phyloP scores from a whole-genome alignment of 2,888 invertebrate genomes.

The Uloborus plumipes region DNA sequence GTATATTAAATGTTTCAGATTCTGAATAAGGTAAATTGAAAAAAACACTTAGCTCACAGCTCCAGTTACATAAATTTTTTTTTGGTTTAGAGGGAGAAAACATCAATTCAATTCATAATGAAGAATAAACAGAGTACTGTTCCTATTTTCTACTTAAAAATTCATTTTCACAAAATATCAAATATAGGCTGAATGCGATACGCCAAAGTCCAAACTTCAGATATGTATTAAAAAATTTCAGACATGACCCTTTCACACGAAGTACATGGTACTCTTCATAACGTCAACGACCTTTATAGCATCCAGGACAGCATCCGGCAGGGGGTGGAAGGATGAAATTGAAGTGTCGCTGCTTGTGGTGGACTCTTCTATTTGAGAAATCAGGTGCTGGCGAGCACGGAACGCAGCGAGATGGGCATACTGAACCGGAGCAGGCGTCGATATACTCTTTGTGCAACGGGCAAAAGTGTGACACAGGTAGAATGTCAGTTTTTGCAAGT shows the following conservation, averaged over 20 bases:
- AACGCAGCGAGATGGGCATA: slow-evolving; percentile 67
- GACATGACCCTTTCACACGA: slow-evolving; percentile 24
- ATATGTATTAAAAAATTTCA: too few species aligned
- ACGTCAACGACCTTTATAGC: slow-evolving; percentile 43
- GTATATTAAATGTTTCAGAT: too few species aligned
- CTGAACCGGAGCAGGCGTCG: slow-evolving; percentile 69
- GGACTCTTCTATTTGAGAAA: slow-evolving; percentile 23
- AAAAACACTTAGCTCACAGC: too few species aligned
- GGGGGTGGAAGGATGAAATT: slow-evolving; percentile 1
- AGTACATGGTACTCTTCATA: slow-evolving; percentile 50
- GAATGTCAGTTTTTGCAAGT: slow-evolving; percentile 66
- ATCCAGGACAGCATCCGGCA: slow-evolving; percentile 27
- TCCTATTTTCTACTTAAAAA: too few species aligned
- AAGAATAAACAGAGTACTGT: too few species aligned
- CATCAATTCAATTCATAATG: too few species aligned
- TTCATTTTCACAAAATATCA: too few species aligned
- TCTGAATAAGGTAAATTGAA: too few species aligned
- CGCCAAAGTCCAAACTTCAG: too few species aligned
- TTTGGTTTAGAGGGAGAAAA: too few species aligned
- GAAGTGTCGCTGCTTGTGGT: not conserved
- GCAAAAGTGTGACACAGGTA: slow-evolving; percentile 68
- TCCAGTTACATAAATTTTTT: too few species aligned
- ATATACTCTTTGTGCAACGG: slow-evolving; percentile 68
- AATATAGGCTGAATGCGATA: too few species aligned
- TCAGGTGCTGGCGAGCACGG: slow-evolving; percentile 57